Base-by-base conservation (phyloP, 2,888 invertebrate species). In the Tiliacea aurago region DNA sequence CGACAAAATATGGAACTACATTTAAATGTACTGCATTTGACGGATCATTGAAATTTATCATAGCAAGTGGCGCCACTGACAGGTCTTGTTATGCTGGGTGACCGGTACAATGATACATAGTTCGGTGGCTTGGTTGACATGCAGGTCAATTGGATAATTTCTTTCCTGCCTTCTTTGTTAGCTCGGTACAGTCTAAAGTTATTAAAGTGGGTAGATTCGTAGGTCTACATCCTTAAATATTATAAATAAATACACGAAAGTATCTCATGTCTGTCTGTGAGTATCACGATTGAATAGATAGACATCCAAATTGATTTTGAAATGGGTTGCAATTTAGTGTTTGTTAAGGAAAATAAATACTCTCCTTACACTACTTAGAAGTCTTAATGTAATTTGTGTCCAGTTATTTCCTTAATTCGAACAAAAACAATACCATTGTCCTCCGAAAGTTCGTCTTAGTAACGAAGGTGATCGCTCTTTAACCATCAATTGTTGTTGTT, bases 61-160 rank as follows among this genome's bases (percentile, higher is more conserved):
- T 53, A 4, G 49, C 33, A 20, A 78, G 56, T 63, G 23, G 56
- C 62, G 41, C 51, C 41, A 28, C 18, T 33, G n/a, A 33, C 18
- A 20, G 69, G 20, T 62, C 62, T 23, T 13, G n/a, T 4, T 13
- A 53, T 13, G n/a, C 18, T 78, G 70, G 77, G 7, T 43, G 7
- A 0, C 28, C 28, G 45, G 45, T 45, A 41, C 37, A 61, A 43
- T 61, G 53, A 55, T 74, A 82, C 37, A 47, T 53, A n/a, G 69
- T 15, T 41, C 45, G 23, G 70, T 58, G 10, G 61, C 51, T 51
- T 37, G 43, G 56, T 33, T 53, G 85, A 56, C 71, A 55, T 70
- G 20, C 65, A n/a, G 84, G 87, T 87, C 88, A 88, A 86, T 73
- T 88, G 84, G 76, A 80, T 87, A 84, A 87, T 88, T 84, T 79